These are phyloP conservation scores for Sterrhoptilus dennistouni DNA, from an alignment of 2,113 vertebrate genomes.

Conservation along the genomic window DNA sequence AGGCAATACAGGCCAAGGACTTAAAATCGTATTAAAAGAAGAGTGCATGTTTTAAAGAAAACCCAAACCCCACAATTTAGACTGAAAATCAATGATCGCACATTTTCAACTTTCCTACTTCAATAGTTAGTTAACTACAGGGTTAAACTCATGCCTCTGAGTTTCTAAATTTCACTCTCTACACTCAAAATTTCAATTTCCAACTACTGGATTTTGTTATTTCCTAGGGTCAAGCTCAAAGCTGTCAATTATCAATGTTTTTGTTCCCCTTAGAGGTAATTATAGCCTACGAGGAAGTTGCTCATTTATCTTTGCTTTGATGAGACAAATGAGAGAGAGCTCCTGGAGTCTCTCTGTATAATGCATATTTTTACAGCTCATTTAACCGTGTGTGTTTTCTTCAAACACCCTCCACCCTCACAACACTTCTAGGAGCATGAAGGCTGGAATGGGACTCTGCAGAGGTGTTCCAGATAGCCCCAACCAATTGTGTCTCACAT, in stretches of 20 bases:
- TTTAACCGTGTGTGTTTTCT: not conserved
- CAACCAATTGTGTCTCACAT: not conserved
- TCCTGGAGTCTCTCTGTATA: not conserved
- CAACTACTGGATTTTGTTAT: not conserved
- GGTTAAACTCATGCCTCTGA: not conserved
- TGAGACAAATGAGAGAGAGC: conserved; percentile 33
- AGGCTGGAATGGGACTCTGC: not conserved
- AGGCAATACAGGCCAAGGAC: not conserved
- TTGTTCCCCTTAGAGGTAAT: conserved; percentile 42
- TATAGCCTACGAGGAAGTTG: not conserved
- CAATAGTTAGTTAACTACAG: not conserved
- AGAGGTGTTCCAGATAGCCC: not conserved
- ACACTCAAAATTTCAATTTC: conserved; percentile 17
- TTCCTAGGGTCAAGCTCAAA: conserved; percentile 48
- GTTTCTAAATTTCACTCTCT: not conserved
- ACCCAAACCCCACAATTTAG: not conserved
- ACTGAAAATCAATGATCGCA: not conserved
- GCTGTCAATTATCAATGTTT: conserved; percentile 47
- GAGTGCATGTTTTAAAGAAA: not conserved
- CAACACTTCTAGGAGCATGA: not conserved
- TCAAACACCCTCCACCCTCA: not conserved
- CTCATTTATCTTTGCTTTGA: conserved; percentile 57
- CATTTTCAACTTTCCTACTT: not conserved
- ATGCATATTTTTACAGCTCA: conserved; percentile 22
- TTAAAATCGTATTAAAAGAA: not conserved